phyloP scores from a whole-genome alignment of 2,113 vertebrate species.

The Halichoeres trimaculatus region DNA sequence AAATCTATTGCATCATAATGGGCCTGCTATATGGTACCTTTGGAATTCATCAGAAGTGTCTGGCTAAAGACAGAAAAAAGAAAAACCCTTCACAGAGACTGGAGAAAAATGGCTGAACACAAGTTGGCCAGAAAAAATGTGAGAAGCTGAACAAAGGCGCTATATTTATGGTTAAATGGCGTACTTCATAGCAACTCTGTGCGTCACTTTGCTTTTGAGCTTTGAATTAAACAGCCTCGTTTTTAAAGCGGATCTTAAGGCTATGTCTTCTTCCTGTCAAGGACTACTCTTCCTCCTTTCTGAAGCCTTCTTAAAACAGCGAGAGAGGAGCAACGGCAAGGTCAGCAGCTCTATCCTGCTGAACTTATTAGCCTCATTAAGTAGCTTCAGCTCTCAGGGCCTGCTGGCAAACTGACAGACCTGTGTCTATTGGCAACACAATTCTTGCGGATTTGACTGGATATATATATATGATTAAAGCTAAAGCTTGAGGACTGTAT shows the following conservation, averaged over 20 bases:
- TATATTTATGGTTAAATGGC: slow-evolving; percentile 14
- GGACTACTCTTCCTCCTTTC: slow-evolving; percentile 2
- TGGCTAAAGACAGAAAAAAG: not conserved
- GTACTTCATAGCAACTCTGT: slow-evolving; percentile 12
- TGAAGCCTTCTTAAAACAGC: slow-evolving; percentile 1
- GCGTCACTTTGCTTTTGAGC: not conserved
- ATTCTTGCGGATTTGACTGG: not conserved
- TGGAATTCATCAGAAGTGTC: not conserved
- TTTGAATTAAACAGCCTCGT: slow-evolving; percentile 2
- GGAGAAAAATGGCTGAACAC: slow-evolving; percentile 1
- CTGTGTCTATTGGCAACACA: not conserved
- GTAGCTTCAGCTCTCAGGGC: slow-evolving; percentile 1
- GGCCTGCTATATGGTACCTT: not conserved
- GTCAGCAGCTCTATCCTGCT: slow-evolving; percentile 8
- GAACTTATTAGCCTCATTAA: slow-evolving; percentile 28
- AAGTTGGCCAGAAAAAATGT: not conserved
- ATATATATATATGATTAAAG: not conserved
- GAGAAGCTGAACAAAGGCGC: slow-evolving; percentile 5
- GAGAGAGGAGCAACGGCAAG: not conserved
- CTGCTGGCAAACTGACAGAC: not conserved
- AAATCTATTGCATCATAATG: not conserved
- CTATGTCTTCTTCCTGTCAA: slow-evolving; percentile 14
- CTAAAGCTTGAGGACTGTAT: not conserved
- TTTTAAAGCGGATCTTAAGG: slow-evolving; percentile 22
- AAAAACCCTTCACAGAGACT: not conserved